These are phyloP conservation scores for Dipus sagitta DNA, from an alignment of 2,797 vertebrate species.

Conservation along the genomic window DNA sequence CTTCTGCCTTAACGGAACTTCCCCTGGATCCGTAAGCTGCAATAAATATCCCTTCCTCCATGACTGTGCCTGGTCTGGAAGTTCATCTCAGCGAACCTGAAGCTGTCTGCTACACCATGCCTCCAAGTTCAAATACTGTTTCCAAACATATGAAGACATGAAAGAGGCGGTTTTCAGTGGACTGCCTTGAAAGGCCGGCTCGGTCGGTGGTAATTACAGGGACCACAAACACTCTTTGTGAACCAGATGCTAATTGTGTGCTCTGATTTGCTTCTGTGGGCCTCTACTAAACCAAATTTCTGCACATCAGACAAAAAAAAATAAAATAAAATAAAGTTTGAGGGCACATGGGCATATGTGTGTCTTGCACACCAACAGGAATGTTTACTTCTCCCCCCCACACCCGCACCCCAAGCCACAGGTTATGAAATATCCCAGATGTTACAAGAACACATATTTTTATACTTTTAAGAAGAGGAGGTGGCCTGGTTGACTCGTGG, in stretches of 20 bases:
- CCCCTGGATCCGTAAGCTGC: too few relatives aligned
- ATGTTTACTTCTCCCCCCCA: conserved; percentile 76
- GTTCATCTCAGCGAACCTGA: too few relatives aligned
- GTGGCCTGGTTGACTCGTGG: neutral
- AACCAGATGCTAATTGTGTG: neutral
- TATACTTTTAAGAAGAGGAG: conserved; percentile 74
- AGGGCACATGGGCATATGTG: neutral
- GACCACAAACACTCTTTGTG: neutral
- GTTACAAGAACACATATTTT: conserved; percentile 71
- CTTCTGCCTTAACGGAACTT: too few relatives aligned
- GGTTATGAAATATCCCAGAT: conserved; percentile 82
- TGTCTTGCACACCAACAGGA: conserved; percentile 43
- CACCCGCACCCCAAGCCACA: conserved; percentile 29
- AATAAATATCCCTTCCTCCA: too few relatives aligned
- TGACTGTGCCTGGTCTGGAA: too few relatives aligned
- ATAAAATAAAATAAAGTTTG: neutral
- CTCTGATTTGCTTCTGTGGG: neutral
- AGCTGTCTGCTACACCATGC: neutral
- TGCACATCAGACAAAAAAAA: conserved; percentile 18
- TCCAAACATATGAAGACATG: neutral
- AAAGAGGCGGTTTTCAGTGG: neutral
- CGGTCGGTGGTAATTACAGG: neutral
- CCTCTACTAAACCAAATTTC: neutral
- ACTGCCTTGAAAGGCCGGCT: neutral
- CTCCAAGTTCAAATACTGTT: neutral